Conservation (phyloP, 2,113 vertebrate species). For the Passer domesticus region DNA sequence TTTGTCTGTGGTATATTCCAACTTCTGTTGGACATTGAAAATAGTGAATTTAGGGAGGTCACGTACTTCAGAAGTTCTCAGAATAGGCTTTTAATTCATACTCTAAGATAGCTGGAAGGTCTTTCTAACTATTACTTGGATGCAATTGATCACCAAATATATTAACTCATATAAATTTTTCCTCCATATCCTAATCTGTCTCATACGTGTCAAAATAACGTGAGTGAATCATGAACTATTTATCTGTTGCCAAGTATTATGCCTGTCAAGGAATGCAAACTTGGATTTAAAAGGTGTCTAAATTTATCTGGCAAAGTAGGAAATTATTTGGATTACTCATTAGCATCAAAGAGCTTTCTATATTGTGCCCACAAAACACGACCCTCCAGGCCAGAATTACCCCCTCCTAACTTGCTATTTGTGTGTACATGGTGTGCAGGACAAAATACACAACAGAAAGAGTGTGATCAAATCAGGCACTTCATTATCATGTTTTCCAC, state of each 20-base stretch:
- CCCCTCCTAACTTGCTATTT: neutral
- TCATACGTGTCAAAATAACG: neutral
- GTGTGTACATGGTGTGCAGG: neutral
- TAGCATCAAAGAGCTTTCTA: neutral
- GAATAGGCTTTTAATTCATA: neutral
- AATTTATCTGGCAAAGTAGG: neutral
- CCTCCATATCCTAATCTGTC: neutral
- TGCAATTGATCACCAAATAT: neutral
- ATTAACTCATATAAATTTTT: neutral
- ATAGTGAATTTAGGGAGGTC: neutral
- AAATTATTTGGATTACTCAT: neutral
- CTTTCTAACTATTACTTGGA: slow-evolving; percentile 6
- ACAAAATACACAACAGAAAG: neutral
- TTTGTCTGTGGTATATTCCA: neutral
- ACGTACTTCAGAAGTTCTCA: neutral
- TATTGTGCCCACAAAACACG: neutral
- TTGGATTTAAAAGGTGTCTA: neutral
- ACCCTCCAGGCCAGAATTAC: neutral
- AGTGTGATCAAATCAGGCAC: neutral
- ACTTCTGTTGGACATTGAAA: neutral
- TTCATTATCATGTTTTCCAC: neutral
- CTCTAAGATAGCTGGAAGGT: neutral
- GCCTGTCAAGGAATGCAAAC: slow-evolving; percentile 1
- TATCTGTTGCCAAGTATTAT: neutral
- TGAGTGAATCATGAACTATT: neutral